These are phyloP conservation scores for Drosophila oshimai DNA, from an alignment of 1,140 invertebrate species.

Conservation along the genomic window DNA sequence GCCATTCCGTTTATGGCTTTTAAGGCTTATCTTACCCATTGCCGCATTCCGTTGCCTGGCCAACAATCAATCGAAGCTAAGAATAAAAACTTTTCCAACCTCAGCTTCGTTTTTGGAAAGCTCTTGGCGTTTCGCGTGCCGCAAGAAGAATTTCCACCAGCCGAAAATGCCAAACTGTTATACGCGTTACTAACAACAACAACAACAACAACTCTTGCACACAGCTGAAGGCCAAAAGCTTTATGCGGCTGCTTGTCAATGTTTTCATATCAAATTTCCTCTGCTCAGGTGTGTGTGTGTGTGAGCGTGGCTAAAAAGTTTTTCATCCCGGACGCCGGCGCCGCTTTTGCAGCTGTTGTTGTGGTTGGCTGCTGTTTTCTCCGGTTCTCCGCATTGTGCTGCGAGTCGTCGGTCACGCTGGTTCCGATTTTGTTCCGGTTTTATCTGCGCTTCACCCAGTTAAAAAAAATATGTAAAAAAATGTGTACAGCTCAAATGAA, in stretches of 20 bases:
- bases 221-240: conserved; percentile 69
- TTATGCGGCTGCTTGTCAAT: conserved; percentile 30
- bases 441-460: conserved; percentile 26
- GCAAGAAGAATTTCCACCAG: conserved; percentile 10
- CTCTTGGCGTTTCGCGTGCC: neutral
- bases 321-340: conserved; percentile 57
- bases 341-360: conserved; percentile 62
- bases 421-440: conserved; percentile 38
- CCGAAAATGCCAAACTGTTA: conserved; percentile 33
- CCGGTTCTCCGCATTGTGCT: conserved; percentile 50
- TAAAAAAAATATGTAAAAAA: neutral
- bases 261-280: conserved; percentile 58
- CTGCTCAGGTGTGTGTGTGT: conserved; percentile 1
- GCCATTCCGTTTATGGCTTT: conserved; percentile 6
- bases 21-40: conserved; percentile 4
- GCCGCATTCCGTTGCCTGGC: conserved; percentile 17
- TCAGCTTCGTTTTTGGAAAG: conserved; percentile 15
- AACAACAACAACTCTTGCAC: conserved; percentile 12
- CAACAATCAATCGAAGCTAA: conserved; percentile 13
- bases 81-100: conserved; percentile 8
- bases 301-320: conserved; percentile 7
- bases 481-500: neutral
- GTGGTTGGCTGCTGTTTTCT: conserved; percentile 33
- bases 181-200: conserved; percentile 42
- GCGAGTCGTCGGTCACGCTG: conserved; percentile 62